phyloP scores from a whole-genome alignment of 1,140 invertebrate species.

The Venturia canescens region DNA sequence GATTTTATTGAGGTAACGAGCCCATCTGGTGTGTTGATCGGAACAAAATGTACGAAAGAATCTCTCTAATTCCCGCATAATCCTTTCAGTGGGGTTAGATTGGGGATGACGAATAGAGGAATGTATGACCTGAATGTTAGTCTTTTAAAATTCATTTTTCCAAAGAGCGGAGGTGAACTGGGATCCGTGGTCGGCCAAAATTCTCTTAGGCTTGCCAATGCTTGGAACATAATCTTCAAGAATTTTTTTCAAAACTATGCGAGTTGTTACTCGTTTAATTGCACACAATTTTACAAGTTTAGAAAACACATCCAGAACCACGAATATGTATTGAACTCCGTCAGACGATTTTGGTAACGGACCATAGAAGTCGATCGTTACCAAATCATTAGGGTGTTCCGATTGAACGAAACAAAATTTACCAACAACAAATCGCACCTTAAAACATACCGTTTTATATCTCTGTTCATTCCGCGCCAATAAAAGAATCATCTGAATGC shows the following conservation, averaged over 20 bases:
- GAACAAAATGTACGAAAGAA: constrained; percentile 43
- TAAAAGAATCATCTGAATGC: constrained; percentile 57
- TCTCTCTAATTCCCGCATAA: constrained; percentile 39
- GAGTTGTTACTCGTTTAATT: constrained; percentile 35
- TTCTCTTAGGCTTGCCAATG: constrained; percentile 32
- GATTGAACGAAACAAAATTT: constrained; percentile 22
- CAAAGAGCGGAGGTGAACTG: constrained; percentile 6
- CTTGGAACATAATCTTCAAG: background rate
- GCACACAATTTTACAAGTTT: constrained; percentile 46
- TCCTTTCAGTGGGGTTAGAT: constrained; percentile 40
- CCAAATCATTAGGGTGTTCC: background rate
- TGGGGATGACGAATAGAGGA: constrained; percentile 32
- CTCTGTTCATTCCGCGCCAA: constrained; percentile 52
- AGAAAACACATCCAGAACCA: constrained; percentile 42
- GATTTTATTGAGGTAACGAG: constrained; percentile 22
- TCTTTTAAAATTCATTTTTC: constrained; percentile 4
- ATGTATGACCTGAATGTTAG: constrained; percentile 31
- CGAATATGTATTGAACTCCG: background rate
- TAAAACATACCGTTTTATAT: constrained; percentile 49
- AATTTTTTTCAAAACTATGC: background rate
- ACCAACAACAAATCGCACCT: constrained; percentile 51
- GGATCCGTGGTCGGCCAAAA: constrained; percentile 19
- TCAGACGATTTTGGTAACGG: background rate
- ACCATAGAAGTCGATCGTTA: background rate
- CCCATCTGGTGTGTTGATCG: constrained; percentile 38